phyloP scores from a whole-genome alignment of 2,797 vertebrate species.

The Selene dorsalis region DNA sequence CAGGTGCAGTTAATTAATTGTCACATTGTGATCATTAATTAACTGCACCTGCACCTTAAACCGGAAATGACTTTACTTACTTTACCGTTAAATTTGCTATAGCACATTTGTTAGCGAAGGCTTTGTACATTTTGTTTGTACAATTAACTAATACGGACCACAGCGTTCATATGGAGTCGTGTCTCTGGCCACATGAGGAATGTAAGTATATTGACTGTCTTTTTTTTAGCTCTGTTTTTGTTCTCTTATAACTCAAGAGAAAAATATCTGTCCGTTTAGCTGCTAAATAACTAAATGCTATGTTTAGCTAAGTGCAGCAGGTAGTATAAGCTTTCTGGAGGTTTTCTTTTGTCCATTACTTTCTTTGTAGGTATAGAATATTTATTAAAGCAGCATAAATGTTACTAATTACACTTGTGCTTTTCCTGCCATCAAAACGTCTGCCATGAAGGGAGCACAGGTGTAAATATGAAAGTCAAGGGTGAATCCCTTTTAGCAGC shows the following conservation, averaged over 20 bases:
- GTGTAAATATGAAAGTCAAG: not conserved
- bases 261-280: not conserved
- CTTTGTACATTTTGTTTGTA: not conserved
- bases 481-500: not conserved
- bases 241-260: too few species aligned
- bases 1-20: too few species aligned
- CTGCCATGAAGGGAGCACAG: not conserved
- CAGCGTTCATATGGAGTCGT: not conserved
- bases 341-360: not conserved
- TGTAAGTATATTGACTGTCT: not conserved
- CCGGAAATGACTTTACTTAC: not conserved
- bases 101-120: not conserved
- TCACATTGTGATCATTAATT: too few species aligned
- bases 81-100: too few species aligned
- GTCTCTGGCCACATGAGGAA: not conserved
- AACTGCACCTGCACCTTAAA: not conserved
- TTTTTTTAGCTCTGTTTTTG: not conserved
- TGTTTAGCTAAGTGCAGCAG: not conserved
- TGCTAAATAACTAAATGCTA: not conserved
- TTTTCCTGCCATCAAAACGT: too few species aligned
- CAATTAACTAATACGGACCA: not conserved
- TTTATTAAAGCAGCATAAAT: not conserved
- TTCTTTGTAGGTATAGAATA: not conserved
- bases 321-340: not conserved
- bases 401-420: not conserved